phyloP scores from a whole-genome alignment of 1,140 invertebrate species.

The Sinella curviseta region DNA sequence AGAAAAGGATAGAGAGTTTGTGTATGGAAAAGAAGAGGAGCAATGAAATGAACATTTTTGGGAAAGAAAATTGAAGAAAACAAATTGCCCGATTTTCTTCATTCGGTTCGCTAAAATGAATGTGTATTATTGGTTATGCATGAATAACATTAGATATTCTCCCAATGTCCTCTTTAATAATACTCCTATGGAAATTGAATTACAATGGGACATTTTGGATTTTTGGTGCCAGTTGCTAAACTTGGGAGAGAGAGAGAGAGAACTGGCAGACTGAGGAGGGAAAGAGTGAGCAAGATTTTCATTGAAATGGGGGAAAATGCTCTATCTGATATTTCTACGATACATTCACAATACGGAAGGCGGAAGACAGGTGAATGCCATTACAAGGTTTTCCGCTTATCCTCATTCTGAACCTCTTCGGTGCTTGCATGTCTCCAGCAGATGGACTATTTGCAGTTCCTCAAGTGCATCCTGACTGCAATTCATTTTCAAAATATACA shows the following conservation, averaged over 20 bases:
- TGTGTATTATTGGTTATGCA: constrained; percentile 8
- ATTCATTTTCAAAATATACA: no score
- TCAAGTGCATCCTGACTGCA: no score
- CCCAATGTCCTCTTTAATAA: neutral
- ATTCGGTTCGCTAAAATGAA: no score
- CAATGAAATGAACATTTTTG: constrained; percentile 1
- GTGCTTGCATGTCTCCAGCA: no score
- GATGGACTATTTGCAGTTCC: no score
- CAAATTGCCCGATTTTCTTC: neutral
- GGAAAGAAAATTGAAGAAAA: constrained; percentile 2
- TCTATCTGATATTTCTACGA: no score
- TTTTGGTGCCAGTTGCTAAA: neutral
- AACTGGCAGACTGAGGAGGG: no score
- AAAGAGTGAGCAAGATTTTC: constrained; percentile 19
- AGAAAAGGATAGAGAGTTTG: no score
- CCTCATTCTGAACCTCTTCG: neutral
- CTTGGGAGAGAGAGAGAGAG: neutral
- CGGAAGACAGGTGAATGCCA: constrained; percentile 11
- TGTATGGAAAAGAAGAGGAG: neutral
- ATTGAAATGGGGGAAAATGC: no score
- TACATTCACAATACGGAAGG: no score
- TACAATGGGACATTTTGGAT: constrained; percentile 4
- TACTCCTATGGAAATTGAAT: constrained; percentile 20
- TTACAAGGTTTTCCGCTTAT: neutral
- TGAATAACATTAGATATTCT: constrained; percentile 3